Evolutionary conservation across 1,140 invertebrate genomes (phyloP).

Genomic region (Drosophila eugracilis): DNA sequence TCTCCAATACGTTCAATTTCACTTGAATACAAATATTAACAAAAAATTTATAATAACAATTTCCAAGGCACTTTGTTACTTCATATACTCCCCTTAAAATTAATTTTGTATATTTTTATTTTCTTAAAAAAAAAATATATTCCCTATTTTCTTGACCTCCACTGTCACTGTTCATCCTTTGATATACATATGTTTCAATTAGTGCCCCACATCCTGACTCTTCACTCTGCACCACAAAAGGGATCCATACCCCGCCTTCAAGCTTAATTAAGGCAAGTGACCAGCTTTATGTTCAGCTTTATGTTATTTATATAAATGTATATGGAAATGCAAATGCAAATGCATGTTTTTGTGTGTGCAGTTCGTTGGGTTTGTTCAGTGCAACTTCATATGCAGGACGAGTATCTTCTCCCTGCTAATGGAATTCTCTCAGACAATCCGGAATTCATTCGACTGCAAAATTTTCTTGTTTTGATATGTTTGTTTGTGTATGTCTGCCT

Average conservation of each 20-base stretch:
- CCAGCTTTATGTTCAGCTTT: conserved; percentile 20
- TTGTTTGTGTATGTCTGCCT: too few species aligned
- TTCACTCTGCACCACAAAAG: conserved; percentile 9
- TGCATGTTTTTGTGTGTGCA: conserved; percentile 25
- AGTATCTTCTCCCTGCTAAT: conserved; percentile 25
- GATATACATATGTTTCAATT: conserved; percentile 48
- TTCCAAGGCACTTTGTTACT: too few species aligned
- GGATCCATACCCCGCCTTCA: conserved; percentile 3
- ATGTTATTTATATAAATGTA: conserved; percentile 23
- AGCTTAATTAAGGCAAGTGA: conserved; percentile 54
- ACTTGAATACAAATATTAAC: too few species aligned
- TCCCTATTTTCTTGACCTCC: too few species aligned
- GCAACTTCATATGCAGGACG: conserved; percentile 15
- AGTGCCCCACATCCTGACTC: conserved; percentile 20
- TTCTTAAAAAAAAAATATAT: too few species aligned
- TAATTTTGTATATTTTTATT: too few species aligned
- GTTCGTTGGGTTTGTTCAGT: neutral
- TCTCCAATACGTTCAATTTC: too few species aligned
- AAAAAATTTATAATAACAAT: too few species aligned
- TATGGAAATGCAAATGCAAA: conserved; percentile 7
- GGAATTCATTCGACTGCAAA: conserved; percentile 19
- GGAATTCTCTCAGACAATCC: conserved; percentile 25
- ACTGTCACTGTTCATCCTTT: neutral
- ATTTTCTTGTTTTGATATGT: conserved; percentile 19
- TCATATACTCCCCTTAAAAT: too few species aligned